Evolutionary conservation across 1,140 invertebrate species (phyloP).

Genomic region (Diorhabda elongata): DNA sequence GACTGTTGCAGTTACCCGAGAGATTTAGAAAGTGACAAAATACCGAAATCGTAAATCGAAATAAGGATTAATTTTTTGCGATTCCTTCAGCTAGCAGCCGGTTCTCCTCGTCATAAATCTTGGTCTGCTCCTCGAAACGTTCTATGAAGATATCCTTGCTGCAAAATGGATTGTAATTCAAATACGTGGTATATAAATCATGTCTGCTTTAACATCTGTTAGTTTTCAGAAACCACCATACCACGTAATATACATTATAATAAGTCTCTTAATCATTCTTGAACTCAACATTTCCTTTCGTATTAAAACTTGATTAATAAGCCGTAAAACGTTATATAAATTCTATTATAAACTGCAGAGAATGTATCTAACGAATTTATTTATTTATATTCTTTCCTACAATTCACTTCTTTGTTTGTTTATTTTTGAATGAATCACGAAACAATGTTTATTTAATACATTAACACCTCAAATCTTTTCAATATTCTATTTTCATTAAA

Average conservation of each 20-base stretch:
- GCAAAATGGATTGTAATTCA: slow-evolving; percentile 27
- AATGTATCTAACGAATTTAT: no score
- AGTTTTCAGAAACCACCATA: slow-evolving; percentile 34
- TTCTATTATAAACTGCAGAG: no score
- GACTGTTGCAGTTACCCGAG: no score
- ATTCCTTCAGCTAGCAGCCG: not conserved
- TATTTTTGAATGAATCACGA: no score
- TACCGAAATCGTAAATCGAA: not conserved
- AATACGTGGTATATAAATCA: slow-evolving; percentile 34
- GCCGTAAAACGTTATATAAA: no score
- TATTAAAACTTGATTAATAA: not conserved
- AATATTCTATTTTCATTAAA: no score
- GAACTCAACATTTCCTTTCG: slow-evolving; percentile 2
- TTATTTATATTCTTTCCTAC: no score
- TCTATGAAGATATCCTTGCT: slow-evolving; percentile 13
- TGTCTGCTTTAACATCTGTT: slow-evolving; percentile 33
- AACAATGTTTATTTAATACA: no score
- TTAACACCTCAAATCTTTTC: no score
- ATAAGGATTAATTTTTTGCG: slow-evolving; percentile 3
- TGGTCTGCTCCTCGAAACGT: not conserved
- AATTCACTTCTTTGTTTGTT: no score
- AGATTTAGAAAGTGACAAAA: not conserved
- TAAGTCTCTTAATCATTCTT: slow-evolving; percentile 36
- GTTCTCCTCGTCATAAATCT: not conserved
- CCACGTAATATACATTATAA: slow-evolving; percentile 24